These are phyloP conservation scores for Forbesichthys papilliferus DNA, from an alignment of 2,113 vertebrate species.

Conservation along the genomic window DNA sequence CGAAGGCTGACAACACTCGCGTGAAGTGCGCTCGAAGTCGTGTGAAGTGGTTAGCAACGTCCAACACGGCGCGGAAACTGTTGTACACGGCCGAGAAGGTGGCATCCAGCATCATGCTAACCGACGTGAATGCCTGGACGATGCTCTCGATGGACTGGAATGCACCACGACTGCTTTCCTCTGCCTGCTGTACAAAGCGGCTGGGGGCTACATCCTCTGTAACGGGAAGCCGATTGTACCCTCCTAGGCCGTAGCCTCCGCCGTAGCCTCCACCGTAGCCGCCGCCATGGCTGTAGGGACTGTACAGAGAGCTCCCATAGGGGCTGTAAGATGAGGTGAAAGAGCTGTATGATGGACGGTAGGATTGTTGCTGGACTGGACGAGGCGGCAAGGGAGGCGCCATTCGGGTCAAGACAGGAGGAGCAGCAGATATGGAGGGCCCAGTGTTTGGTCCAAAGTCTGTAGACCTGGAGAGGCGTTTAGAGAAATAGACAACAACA, in stretches of 20 bases:
- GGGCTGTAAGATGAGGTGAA: constrained; percentile 85
- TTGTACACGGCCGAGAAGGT: constrained; percentile 98
- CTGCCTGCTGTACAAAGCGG: constrained; percentile 94
- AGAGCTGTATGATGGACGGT: constrained; percentile 85
- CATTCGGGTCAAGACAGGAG: constrained; percentile 83
- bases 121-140: constrained; percentile 92
- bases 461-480: constrained; percentile 78
- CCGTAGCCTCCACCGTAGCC: constrained; percentile 81
- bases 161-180: constrained; percentile 95
- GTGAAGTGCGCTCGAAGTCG: constrained; percentile 92
- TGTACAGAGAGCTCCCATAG: constrained; percentile 73
- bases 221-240: constrained; percentile 83
- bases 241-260: constrained; percentile 68
- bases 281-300: constrained; percentile 83
- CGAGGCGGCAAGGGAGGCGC: constrained; percentile 87
- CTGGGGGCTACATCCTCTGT: constrained; percentile 86
- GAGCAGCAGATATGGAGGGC: constrained; percentile 72
- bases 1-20: constrained; percentile 94
- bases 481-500: neutral
- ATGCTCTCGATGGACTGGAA: constrained; percentile 99
- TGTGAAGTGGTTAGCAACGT: constrained; percentile 96
- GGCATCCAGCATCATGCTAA: constrained; percentile 99
- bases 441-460: constrained; percentile 76
- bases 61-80: constrained; percentile 95
- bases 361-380: constrained; percentile 84